Base-by-base conservation (phyloP, 1,140 invertebrate genomes). In the Psix sp. region DNA sequence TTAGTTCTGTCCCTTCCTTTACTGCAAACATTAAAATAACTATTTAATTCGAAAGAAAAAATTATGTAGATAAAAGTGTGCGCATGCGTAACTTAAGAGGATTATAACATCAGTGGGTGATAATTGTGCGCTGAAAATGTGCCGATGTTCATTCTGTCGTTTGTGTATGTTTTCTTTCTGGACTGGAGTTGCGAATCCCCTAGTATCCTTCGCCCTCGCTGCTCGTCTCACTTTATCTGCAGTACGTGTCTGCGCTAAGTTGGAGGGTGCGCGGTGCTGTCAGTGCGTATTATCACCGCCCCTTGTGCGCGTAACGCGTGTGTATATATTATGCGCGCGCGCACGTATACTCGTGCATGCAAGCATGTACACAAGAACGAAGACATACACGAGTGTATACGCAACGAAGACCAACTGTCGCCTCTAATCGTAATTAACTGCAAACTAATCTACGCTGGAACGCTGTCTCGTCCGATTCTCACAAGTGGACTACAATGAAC, bases 71-170 rank as follows among this genome's bases (percentile, higher is more conserved):
- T 5, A 24, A 67, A 51, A 56, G 57, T 86, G 82, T 84, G 84
- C 78, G 80, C 82, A 77, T 77, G 80, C 80, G 85, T 84, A 86
- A 86, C 85, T 82, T 81, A 82, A 87, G 82, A 86, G 85, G 86
- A 87, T 87, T 87, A 87, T 86, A 86, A 86, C 84, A 87, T 87
- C 85, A 85, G 85, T 83, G 84, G 56, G 35, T 52, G 33, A 68
- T 63, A 66, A 63, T 60, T 56, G 57, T 68, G 52, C 11, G 35
- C n/a, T 31, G 49, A 46, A 63, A 54, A 59, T 43, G 2, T 39
- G 46, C 4, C 42, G 67, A 60, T 76, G 73, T 62, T 76, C 73
- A 67, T 71, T 59, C 66, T 42, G 29, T 24, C 73, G 73, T 59
- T 70, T 67, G 67, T 72, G 45, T 70, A 67, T 63, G 60, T 72